Evolutionary conservation across 2,113 vertebrate genomes (phyloP), one percentile per base, ranked within the genome.

Genomic region (Lipophrys pholis): DNA sequence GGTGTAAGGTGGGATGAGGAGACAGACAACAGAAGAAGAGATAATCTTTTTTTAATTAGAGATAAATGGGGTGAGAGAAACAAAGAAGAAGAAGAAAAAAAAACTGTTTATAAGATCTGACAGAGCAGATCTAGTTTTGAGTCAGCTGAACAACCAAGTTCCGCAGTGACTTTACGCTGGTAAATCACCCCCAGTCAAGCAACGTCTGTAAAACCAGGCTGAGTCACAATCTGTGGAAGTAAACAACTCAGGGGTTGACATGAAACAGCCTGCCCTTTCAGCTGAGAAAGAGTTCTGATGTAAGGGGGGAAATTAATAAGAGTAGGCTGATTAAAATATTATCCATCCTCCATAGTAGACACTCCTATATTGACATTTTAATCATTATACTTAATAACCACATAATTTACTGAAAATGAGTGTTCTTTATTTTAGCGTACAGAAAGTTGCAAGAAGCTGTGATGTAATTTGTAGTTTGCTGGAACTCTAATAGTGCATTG

Each of bases 1-100:
- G 81, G 77, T 84, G 83, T 69, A 59, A 75, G 82, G 43, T 46
- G 73, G 59, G 5, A 56, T 68, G 43, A 66, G 42, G 72, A 70
- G 79, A 74, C 66, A 69, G 74, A 88, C 78, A 88, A 78, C 75
- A 88, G 79, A 78, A 60, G 78, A 15, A 49, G 30, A 78, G 81
- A 88, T 89, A 68, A 84, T 86, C 76, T 71, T 78, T 76, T 84
- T 86, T 89, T 87, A 89, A 87, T 85, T 88, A 78, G 61, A 85
- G 67, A 85, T 82, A 68, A 83, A 85, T 82, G 67, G 55, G 56
- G 78, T 66, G 52, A 59, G 68, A 73, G 66, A 81, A 78, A 70
- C 17, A 63, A 55, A 45, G 52, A 36, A 2, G 43, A 5, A 12
- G 46, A 5, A n/a, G n/a, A 41, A 69, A 78, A 57, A 42, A 41